Base-by-base conservation (phyloP, 2,797 vertebrate species). In the Siniperca undulata region DNA sequence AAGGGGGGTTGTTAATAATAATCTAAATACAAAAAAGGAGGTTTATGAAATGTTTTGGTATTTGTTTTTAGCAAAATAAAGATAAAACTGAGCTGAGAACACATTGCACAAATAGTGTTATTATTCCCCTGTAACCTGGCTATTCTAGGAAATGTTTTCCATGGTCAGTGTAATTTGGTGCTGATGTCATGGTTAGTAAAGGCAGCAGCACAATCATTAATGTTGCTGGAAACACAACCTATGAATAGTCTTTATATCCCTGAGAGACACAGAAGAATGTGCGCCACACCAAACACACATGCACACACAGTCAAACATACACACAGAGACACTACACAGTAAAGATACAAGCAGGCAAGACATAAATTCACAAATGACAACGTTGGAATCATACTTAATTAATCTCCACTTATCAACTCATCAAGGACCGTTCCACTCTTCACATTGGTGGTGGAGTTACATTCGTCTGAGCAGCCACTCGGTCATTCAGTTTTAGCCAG, bases 111-210 rank as follows among this genome's bases (percentile, higher is more conserved):
- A 80, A 86, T 78, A 71, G 70, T 77, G 58, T 88, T 87, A 80
- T 89, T 90, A 88, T 90, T 80, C 82, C 84, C 84, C 52, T 72
- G 79, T 87, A 90, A 90, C 82, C 81, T 86, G 70, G 81, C 86
- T 87, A 86, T 90, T 91, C 78, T 82, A 20, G 42, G 75, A 79
- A 69, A 64, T 75, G 60, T 53, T 74, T 89, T 85, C 90, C 83
- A 78, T 85, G 79, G 87, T 90, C 55, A 80, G 82, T 79, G 78
- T 84, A 91, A 89, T 90, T 91, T 90, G 71, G 69, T 85, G 88
- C 81, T 93, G 91, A 93, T 91, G 88, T 92, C 89, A 92, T 88
- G 86, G 82, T 84, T 88, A 80, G 83, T 66, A 58, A 68, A 77
- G 67, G 83, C 83, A 77, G 77, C 82, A 78, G 79, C 74, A 73